phyloP scores from a whole-genome alignment of 2,797 vertebrate genomes.

The Columba guinea region DNA sequence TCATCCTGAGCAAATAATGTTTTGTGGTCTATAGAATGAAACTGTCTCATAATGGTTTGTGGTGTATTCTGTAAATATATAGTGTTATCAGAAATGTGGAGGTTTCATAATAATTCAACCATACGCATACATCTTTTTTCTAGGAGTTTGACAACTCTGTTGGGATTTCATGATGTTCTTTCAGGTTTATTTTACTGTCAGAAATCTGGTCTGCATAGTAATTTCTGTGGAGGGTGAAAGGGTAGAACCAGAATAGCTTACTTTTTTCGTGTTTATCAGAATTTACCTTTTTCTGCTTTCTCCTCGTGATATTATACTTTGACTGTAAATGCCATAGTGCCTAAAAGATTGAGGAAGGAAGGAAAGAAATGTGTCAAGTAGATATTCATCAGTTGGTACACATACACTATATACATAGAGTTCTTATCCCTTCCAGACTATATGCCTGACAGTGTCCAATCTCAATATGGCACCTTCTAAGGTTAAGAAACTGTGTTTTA shows the following conservation, averaged over 20 bases:
- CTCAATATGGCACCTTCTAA: not conserved
- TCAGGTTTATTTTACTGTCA: not conserved
- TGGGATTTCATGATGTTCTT: not conserved
- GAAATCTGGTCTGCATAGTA: not conserved
- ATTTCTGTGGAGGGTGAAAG: not conserved
- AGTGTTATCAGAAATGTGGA: not conserved
- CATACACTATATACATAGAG: rapidly evolving
- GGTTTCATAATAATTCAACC: not conserved
- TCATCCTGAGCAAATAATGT: not conserved
- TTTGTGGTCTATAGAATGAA: not conserved
- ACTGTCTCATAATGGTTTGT: not conserved
- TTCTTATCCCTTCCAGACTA: not conserved
- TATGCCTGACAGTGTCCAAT: rapidly evolving
- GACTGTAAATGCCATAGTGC: not conserved
- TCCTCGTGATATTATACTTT: not conserved
- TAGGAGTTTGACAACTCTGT: not conserved
- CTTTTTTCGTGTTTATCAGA: not conserved
- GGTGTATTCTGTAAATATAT: not conserved
- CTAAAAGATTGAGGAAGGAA: not conserved
- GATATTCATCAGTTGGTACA: not conserved
- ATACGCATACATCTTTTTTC: not conserved
- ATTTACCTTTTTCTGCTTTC: not conserved
- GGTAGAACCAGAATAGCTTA: not conserved
- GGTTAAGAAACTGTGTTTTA: not conserved
- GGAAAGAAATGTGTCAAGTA: not conserved